These are phyloP conservation scores for Apis laboriosa DNA, from an alignment of 1,140 invertebrate species.

Conservation along the genomic window DNA sequence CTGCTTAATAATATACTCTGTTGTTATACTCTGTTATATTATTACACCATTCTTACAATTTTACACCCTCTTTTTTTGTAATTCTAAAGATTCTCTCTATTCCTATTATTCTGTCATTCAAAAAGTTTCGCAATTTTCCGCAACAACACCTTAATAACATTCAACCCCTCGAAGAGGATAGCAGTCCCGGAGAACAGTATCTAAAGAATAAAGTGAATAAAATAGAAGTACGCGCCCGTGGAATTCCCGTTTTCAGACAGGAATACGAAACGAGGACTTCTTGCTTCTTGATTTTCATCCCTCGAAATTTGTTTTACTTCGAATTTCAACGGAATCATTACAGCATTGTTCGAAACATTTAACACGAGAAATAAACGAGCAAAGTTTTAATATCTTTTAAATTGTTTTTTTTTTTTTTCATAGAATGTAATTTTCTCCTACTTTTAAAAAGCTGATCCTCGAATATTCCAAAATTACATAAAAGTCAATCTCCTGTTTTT, in stretches of 20 bases:
- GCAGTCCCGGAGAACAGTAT: background rate
- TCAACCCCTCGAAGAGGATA: background rate
- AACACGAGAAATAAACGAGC: background rate
- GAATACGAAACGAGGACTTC: background rate
- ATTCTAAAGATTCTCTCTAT: too few relatives aligned
- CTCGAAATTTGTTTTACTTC: background rate
- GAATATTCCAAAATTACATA: too few relatives aligned
- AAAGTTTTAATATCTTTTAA: too few relatives aligned
- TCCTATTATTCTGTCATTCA: background rate
- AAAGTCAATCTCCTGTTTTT: too few relatives aligned
- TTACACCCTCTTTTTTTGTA: background rate
- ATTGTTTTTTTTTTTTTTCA: too few relatives aligned
- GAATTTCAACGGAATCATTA: background rate
- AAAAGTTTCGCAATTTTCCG: slow-evolving; percentile 19
- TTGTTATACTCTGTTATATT: too few relatives aligned
- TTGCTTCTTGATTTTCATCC: background rate
- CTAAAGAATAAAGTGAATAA: background rate
- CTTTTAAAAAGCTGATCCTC: too few relatives aligned
- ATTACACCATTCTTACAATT: background rate
- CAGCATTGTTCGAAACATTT: background rate
- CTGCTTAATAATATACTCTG: too few relatives aligned
- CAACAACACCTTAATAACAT: background rate
- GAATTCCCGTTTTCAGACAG: background rate
- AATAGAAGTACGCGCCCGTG: background rate
- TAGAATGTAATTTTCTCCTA: too few relatives aligned